phyloP scores from a whole-genome alignment of 2,113 vertebrate species.

The Varanus komodoensis region DNA sequence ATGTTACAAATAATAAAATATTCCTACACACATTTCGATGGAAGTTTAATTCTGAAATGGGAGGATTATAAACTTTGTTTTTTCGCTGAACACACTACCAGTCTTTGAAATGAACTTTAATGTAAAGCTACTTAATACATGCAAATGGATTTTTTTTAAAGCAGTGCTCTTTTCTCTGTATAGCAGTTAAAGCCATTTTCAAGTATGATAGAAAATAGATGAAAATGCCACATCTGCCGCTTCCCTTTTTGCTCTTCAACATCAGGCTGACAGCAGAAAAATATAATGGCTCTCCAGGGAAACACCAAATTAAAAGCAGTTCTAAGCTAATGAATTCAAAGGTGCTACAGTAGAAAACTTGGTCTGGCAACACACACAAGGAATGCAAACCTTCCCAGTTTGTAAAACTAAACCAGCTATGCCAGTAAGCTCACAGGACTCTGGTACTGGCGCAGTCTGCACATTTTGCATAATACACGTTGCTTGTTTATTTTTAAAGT shows the following conservation, averaged over 20 bases:
- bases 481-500: slow-evolving; percentile 44
- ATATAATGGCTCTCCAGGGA: slow-evolving; percentile 91
- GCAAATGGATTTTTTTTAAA: slow-evolving; percentile 67
- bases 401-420: slow-evolving; percentile 64
- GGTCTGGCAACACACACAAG: slow-evolving; percentile 73
- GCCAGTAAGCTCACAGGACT: slow-evolving; percentile 42
- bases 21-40: slow-evolving; percentile 29
- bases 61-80: slow-evolving; percentile 63
- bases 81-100: slow-evolving; percentile 54
- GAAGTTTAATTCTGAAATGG: slow-evolving; percentile 55
- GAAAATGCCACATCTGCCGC: slow-evolving; percentile 84
- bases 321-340: slow-evolving; percentile 93
- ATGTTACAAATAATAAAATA: slow-evolving; percentile 41
- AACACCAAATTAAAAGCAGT: slow-evolving; percentile 89
- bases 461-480: slow-evolving; percentile 41
- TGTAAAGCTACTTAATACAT: slow-evolving; percentile 76
- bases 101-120: slow-evolving; percentile 76
- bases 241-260: slow-evolving; percentile 79
- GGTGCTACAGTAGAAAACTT: slow-evolving; percentile 77
- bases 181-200: slow-evolving; percentile 76
- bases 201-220: slow-evolving; percentile 77
- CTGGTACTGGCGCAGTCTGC: slow-evolving; percentile 40
- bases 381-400: slow-evolving; percentile 67
- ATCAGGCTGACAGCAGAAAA: slow-evolving; percentile 88
- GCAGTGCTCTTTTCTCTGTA: slow-evolving; percentile 66